Percentiles rank a stretch among this genome's conserved stretches.
Evolutionary conservation across 2,113 vertebrate species (phyloP).

Genomic region (Gobiocypris rarus): DNA sequence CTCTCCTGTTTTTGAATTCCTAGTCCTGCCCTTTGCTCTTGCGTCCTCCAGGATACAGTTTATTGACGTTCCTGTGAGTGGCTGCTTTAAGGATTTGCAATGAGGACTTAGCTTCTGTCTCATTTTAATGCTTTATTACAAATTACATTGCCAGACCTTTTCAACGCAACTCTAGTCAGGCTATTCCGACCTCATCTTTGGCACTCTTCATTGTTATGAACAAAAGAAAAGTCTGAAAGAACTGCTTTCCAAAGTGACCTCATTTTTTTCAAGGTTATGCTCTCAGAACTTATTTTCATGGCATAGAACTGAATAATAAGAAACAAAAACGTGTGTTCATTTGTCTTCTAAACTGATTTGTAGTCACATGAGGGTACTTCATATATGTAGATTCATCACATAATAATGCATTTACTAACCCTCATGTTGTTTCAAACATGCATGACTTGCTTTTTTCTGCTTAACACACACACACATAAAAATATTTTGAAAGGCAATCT

Average conservation of each 20-base stretch:
- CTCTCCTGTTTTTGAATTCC: constrained; percentile 33
- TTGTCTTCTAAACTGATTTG: neutral
- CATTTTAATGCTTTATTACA: constrained; percentile 45
- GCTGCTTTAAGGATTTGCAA: constrained; percentile 39
- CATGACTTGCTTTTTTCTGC: neutral
- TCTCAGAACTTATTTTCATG: neutral
- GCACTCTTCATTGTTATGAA: neutral
- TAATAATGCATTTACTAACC: too few relatives aligned
- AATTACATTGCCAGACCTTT: constrained; percentile 42
- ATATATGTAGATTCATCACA: neutral
- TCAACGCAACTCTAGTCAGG: constrained; percentile 32
- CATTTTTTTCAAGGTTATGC: constrained; percentile 3
- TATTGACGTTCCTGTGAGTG: constrained; percentile 48
- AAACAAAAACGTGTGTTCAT: neutral
- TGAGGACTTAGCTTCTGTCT: constrained; percentile 25
- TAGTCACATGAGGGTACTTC: neutral
- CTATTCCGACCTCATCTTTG: constrained; percentile 31
- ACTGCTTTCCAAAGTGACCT: constrained; percentile 26
- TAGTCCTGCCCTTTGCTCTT: constrained; percentile 20
- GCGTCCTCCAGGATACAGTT: constrained; percentile 44
- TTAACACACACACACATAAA: neutral
- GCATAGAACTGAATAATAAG: constrained; percentile 17
- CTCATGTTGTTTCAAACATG: neutral
- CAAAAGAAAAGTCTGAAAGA: constrained; percentile 28
- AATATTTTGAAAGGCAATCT: neutral